Evolutionary conservation across 2,888 invertebrate genomes (phyloP).

Genomic region (Magallana nippona): DNA sequence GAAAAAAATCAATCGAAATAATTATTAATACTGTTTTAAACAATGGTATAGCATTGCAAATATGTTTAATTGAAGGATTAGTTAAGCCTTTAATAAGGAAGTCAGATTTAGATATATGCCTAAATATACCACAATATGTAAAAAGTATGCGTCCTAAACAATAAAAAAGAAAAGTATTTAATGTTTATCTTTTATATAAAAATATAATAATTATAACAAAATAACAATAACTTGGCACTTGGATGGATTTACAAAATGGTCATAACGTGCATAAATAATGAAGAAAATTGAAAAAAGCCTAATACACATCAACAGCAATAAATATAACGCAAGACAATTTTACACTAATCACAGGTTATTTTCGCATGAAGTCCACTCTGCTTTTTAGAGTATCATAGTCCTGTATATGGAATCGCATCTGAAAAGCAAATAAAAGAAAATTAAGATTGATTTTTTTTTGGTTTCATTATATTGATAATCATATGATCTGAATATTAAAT

Average conservation of each 20-base stretch:
- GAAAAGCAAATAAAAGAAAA: not conserved
- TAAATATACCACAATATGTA: too few relatives aligned
- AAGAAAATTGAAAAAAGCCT: slow-evolving; percentile 7
- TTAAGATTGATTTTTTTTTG: not conserved
- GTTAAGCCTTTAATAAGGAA: too few relatives aligned
- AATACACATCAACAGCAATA: not conserved
- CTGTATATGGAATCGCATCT: slow-evolving; percentile 3
- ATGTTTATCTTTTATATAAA: not conserved
- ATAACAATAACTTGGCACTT: slow-evolving; percentile 18
- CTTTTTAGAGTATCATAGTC: not conserved
- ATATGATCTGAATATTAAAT: too few relatives aligned
- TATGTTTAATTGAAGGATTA: too few relatives aligned
- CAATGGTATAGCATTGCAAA: too few relatives aligned
- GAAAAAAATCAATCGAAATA: too few relatives aligned
- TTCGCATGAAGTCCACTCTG: not conserved
- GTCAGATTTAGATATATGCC: too few relatives aligned
- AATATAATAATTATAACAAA: not conserved
- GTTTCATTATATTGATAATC: not conserved
- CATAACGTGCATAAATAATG: slow-evolving; percentile 22
- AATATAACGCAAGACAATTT: not conserved
- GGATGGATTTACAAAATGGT: not conserved
- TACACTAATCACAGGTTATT: not conserved
- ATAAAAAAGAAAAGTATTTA: too few relatives aligned
- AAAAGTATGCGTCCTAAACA: too few relatives aligned
- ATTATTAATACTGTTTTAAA: too few relatives aligned